Evolutionary conservation across 2,888 invertebrate species (phyloP), one percentile per base, ranked within the genome.

Genomic region (Axea sp.): DNA sequence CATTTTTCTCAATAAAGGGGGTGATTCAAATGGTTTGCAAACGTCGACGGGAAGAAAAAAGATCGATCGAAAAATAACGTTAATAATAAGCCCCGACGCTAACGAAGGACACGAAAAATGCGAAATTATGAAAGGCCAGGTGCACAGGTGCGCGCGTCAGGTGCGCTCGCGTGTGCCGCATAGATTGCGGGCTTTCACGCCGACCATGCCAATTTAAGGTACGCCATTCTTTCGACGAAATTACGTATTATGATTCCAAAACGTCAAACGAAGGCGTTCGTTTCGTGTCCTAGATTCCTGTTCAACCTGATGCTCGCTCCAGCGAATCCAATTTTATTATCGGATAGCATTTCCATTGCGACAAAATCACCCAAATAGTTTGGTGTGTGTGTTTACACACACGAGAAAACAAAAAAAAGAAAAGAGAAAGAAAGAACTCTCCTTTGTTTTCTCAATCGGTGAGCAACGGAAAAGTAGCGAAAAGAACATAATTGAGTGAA

Each of bases 111-210:
- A 37, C 15, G 51, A 33, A 51, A 72, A 43, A 57, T 28, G 57
- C 33, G 43, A 30, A 33, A 47, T 57, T 41, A 57, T 43, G 41
- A 64, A 49, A 59, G 47, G 24, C 30, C 11, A 22, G 64, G 47
- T 49, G 37, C 64, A 72, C 72, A 65, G 72, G 64, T 64, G 64
- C 51, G 57, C 72, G 72, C 72, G 72, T 64, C 64, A 72, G 72
- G 72, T 72, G 72, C 59, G 59, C 51, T 72, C 64, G 72, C 72
- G 59, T 72, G 72, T 45, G 62, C 64, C 31, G 43, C 15, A 26
- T 60, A 45, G 62, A 64, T 59, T 64, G 59, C 55, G 57, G 64
- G 62, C 51, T 45, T 72, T 64, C 64, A 30, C 49, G 30, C 35
- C 39, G 19, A 31, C 35, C 39, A 30, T 17, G 31, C 71, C 26